Base-by-base conservation (phyloP, 2,888 invertebrate genomes). In the Gortyna flavago region DNA sequence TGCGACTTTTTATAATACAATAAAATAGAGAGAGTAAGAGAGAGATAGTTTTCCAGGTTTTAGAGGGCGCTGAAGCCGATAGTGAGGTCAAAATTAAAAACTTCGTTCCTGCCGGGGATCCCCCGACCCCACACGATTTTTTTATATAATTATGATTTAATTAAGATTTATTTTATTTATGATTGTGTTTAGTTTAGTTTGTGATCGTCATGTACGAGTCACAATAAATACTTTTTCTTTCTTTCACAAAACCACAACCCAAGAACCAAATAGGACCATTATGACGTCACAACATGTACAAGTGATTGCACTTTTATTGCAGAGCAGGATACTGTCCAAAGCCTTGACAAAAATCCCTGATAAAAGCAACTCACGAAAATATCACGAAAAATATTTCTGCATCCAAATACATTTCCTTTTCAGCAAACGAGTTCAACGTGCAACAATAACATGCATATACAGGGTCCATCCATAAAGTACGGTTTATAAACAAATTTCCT, bases 381-480 rank as follows among this genome's bases (percentile, higher is more conserved):
- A 66, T 75, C 41, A 81, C 13, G 35, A 54, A 74, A 59, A 51
- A 75, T 66, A 59, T 75, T 75, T 75, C 44, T 80, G 66, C 67
- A 84, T 79, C 35, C 66, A 62, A 70, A 81, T 79, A 67, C 21
- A 79, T 81, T 80, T 81, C 80, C 78, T 67, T 72, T 57, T 61
- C 54, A 32, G 38, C 68, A 84, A 84, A 84, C 54, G 72, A 70
- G 72, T 67, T 54, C 67, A 76, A 62, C 48, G 62, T 81, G 84
- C 79, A 73, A 80, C 57, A 84, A 84, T 79, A 81, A 72, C 67
- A 81, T 81, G 80, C 84, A 79, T 66, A 84, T 80, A 84, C 48
- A n/a, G n/a, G 29, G 41, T 67, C 54, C 67, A 54, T 66, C 67
- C n/a, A 62, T 72, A 84, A 72, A 80, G 25, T 84, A 61, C 32